Evolutionary conservation across 2,113 vertebrate species (phyloP), one percentile per base, ranked within the genome.

Genomic region (Delphinapterus leucas): DNA sequence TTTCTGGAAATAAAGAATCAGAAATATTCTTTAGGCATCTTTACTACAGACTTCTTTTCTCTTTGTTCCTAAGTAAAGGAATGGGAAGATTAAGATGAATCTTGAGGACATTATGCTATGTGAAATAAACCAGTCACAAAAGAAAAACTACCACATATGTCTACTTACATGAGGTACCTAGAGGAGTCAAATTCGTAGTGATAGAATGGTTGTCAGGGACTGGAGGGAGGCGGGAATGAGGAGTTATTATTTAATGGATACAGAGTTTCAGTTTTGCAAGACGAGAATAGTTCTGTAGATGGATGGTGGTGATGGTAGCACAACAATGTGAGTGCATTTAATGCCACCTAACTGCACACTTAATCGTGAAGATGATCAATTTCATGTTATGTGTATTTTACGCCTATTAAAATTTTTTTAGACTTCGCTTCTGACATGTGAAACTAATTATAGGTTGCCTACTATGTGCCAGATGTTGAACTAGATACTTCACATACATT

Each of bases 171-270:
- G 36, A 77, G 90, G 31, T 36, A n/a, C 17, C 6, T n/a, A 26
- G 38, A 61, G 8, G 11, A 41, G 47, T 80, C 44, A 67, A 1
- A 41, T n/a, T 49, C 44, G 5, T 3, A 67, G 31, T 12, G 17
- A 38, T 25, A 65, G 28, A n/a, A 38, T n/a, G 44, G 28, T 18
- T 18, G 12, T 33, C 36, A 28, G 53, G 17, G n/a, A 8, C 47
- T 36, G 11, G 33, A 5, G 8, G 18, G 21, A 3, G 4, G 15
- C 5, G 0, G 36, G 8, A 44, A 36, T 3, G 5, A 25, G 26
- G 17, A 26, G 26, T n/a, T 41, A 25, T 0, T 33, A 47, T 63
- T 71, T 44, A 87, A 28, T 3, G 20, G 21, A 8, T 26, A 5
- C 26, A 25, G 36, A 61, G 47, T 26, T 80, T 65, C 44, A 60